Evolutionary conservation across 1,140 invertebrate genomes (phyloP), one percentile per base, ranked within the genome.

Genomic region (Ceratoteleas bidentatus): DNA sequence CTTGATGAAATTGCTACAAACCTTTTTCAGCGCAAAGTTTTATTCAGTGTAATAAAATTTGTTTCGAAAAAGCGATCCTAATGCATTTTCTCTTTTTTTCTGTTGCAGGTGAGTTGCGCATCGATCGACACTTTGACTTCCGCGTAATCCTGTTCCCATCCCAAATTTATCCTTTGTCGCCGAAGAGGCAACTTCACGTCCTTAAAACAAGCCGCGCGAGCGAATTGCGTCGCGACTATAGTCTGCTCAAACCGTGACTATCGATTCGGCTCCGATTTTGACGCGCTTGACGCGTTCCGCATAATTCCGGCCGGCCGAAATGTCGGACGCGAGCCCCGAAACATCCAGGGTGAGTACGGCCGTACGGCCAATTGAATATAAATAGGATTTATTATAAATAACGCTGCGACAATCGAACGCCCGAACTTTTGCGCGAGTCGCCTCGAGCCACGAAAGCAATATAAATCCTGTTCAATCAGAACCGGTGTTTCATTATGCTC

Each of bases 61-160:
- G 40, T 43, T 69, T 69, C 7, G n/a, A 33, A 68, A 77, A 61
- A 75, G 53, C 16, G 62, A 58, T 66, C 66, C 62, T 75, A 77
- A 77, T 69, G 33, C 62, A 62, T 69, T 77, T 40, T 69, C 62
- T 58, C 66, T 77, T 33, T 77, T 69, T 77, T 76, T 76, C 73
- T 76, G 74, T 77, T 77, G 32, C 65, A 77, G 74, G 74, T 77
- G 56, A 77, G 74, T 69, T 50, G 65, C 32, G 47, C 56, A 54
- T 68, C 57, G 49, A 77, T 77, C 57, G 74, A 77, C 65, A 62
- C 40, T 77, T 69, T 49, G 62, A 69, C 74, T 77, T 56, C 56
- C 56, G 56, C 62, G 69, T 60, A 62, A 69, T 68, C 47, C 52
- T 49, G 13, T 38, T 38, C 32, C 58, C 45, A 43, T 61, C 38